Evolutionary conservation across 2,113 vertebrate species (phyloP).

Genomic region (Struthio camelus): DNA sequence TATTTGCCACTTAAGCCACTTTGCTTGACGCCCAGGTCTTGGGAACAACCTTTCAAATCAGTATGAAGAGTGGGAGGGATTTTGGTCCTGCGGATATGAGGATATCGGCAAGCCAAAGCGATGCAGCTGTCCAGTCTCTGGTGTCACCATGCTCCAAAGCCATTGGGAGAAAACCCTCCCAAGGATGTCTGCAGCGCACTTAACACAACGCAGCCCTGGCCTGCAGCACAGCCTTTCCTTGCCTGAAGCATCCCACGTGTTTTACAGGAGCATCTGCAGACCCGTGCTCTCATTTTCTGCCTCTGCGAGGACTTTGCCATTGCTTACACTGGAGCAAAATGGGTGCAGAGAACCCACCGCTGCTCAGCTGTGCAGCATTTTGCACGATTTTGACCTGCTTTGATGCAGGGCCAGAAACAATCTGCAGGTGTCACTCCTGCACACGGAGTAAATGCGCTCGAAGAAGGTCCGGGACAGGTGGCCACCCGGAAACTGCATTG

Average conservation of each 20-base stretch:
- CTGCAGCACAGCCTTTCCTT: background rate
- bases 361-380: rapidly evolving
- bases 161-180: background rate
- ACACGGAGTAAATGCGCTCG: background rate
- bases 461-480: slow-evolving; percentile 3
- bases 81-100: background rate
- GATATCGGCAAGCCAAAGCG: rapidly evolving
- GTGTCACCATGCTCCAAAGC: background rate
- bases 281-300: rapidly evolving
- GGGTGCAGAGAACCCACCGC: rapidly evolving
- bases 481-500: slow-evolving; percentile 49
- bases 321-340: rapidly evolving
- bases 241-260: rapidly evolving
- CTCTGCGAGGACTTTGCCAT: too few relatives aligned
- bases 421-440: slow-evolving; percentile 63
- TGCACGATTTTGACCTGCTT: background rate
- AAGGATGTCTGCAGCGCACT: rapidly evolving
- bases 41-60: background rate
- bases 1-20: background rate
- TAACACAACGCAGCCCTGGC: rapidly evolving
- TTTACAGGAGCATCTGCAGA: background rate
- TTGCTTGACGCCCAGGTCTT: background rate
- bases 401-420: background rate
- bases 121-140: background rate
- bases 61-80: background rate